Evolutionary conservation across 1,140 invertebrate genomes (phyloP), one percentile per base, ranked within the genome.

Genomic region (Oryctes rhinoceros): DNA sequence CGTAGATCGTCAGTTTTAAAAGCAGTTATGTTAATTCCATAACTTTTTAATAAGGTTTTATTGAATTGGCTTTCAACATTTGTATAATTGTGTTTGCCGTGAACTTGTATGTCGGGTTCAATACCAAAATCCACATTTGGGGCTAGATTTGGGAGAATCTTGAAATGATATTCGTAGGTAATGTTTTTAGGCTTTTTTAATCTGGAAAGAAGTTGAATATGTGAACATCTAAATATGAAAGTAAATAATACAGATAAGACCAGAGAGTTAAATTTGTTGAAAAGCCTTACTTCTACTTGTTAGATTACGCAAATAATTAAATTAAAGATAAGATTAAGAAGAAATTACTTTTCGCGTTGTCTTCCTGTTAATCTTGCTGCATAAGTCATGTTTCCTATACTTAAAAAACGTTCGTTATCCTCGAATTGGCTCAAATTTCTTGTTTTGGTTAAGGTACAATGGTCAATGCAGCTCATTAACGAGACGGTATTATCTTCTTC

Each of bases 401-500:
- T 71, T 6, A 59, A 18, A 24, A 71, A 71, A 35, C 65, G 24
- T 71, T 71, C 65, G 3, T 44, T 44, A 44, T 71, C 65, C 3
- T 30, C 24, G 65, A 71, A 24, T 30, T 59, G 53, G 7, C 35
- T 24, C 24, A 15, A 37, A 11, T 78, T 18, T 30, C 13, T 20
- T 44, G 9, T 10, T n/a, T 20, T 18, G 9, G 39, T 89, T 76
- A 93, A 84, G 77, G 91, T 84, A 84, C 93, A 94, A 87, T 94
- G 91, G 86, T 94, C 92, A 1, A 91, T 88, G 85, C 93, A 94
- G 81, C 91, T 89, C 82, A 92, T 91, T 47, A 94, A 87, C 6
- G 93, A 91, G 81, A 94, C 90, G 84, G 93, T 91, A n/a, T 94
- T 87, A 84, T 93, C 91, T 82, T 93, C 92, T 80, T 93, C 91